phyloP scores from a whole-genome alignment of 2,797 vertebrate species.

The Ciconia nigra region DNA sequence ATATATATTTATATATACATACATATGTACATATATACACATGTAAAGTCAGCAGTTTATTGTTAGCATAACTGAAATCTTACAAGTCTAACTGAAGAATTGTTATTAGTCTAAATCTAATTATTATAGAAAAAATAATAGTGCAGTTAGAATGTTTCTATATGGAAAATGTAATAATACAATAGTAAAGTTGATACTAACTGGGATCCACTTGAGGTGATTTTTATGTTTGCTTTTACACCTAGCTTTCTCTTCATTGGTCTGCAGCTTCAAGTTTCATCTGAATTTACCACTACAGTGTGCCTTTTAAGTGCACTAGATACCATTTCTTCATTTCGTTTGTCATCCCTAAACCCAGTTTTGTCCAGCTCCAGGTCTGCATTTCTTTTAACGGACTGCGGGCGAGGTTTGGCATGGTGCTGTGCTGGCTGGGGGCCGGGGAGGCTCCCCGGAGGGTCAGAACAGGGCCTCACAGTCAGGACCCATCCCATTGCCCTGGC shows the following conservation, averaged over 20 bases:
- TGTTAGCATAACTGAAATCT: neutral
- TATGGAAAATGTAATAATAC: neutral
- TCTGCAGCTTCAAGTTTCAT: neutral
- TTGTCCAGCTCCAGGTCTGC: neutral
- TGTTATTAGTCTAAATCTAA: neutral
- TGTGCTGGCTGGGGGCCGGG: accelerated
- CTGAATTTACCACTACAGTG: neutral
- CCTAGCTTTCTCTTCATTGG: neutral
- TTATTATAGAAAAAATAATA: neutral
- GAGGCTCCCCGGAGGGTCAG: accelerated
- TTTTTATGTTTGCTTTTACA: neutral
- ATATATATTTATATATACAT: neutral
- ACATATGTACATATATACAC: neutral
- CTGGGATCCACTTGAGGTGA: neutral
- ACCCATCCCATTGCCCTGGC: accelerated
- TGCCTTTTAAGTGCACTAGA: neutral
- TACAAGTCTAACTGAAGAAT: neutral
- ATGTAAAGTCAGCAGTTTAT: neutral
- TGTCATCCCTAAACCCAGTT: neutral
- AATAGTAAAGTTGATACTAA: neutral
- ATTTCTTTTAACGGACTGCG: accelerated
- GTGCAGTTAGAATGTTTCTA: neutral
- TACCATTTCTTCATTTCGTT: neutral
- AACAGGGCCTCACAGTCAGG: neutral
- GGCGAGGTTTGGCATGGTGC: neutral